Conservation (phyloP, 1,140 invertebrate genomes). For the Thaumatotibia leucotreta region DNA sequence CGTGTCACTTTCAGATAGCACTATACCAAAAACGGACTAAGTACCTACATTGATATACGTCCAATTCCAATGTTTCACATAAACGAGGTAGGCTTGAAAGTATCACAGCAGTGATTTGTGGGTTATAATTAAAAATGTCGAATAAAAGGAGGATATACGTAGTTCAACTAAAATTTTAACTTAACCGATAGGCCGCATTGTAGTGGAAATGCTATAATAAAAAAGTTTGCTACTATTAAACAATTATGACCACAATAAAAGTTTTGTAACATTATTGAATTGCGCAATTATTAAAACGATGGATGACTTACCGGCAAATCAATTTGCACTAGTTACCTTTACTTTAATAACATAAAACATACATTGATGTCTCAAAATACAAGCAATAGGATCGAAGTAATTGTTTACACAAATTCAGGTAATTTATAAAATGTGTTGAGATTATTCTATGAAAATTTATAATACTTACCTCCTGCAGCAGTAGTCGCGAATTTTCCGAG, state of each 20-base stretch:
- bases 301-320: conserved; percentile 31
- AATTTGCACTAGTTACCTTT: background rate
- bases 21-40: background rate
- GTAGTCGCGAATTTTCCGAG: conserved; percentile 68
- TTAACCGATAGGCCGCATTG: too few relatives aligned
- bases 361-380: background rate
- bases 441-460: conserved; percentile 30
- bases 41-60: too few relatives aligned
- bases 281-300: conserved; percentile 53
- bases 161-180: too few relatives aligned
- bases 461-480: conserved; percentile 64
- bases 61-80: background rate
- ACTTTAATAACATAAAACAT: background rate
- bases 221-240: too few relatives aligned
- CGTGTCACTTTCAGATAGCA: background rate
- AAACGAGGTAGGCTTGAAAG: background rate
- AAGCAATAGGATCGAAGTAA: background rate
- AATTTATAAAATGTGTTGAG: conserved; percentile 15
- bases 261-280: conserved; percentile 22
- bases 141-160: too few relatives aligned
- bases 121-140: too few relatives aligned
- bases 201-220: too few relatives aligned
- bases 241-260: background rate
- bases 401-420: background rate
- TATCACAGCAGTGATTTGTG: too few relatives aligned